Conservation (phyloP, 1,140 invertebrate species). For the Lineus longissimus region DNA sequence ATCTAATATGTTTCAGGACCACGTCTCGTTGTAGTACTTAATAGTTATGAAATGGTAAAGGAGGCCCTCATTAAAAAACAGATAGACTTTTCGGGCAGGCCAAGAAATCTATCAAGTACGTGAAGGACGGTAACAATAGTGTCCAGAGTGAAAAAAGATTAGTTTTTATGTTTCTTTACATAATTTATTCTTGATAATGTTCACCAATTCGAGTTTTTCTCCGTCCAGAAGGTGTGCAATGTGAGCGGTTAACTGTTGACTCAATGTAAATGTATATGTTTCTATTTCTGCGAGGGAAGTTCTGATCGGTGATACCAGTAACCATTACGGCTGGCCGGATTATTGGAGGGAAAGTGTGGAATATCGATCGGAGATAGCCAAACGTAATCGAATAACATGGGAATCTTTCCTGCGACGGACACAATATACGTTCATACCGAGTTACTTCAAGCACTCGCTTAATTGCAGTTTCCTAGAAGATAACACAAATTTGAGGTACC, state of each 20-base stretch:
- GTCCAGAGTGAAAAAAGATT: neutral
- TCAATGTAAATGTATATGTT: neutral
- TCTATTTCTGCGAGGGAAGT: no score
- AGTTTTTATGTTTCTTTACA: neutral
- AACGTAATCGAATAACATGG: no score
- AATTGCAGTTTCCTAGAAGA: no score
- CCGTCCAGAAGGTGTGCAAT: neutral
- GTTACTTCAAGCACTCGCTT: no score
- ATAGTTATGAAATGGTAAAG: neutral
- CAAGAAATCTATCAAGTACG: neutral
- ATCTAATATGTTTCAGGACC: neutral
- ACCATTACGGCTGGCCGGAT: no score
- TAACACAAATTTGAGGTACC: no score
- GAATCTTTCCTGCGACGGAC: no score
- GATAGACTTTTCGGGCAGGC: neutral
- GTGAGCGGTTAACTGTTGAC: neutral
- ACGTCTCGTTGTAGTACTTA: neutral
- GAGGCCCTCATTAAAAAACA: conserved; percentile 3
- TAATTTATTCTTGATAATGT: neutral
- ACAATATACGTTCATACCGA: no score
- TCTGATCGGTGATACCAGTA: no score
- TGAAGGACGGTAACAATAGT: neutral
- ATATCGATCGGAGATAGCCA: no score
- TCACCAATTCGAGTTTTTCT: neutral
- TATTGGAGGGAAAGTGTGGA: no score